Percentiles rank a stretch among this genome's conserved stretches.
Evolutionary conservation across 1,140 invertebrate genomes (phyloP).

Genomic region (Cyrtorhinus lividipennis): DNA sequence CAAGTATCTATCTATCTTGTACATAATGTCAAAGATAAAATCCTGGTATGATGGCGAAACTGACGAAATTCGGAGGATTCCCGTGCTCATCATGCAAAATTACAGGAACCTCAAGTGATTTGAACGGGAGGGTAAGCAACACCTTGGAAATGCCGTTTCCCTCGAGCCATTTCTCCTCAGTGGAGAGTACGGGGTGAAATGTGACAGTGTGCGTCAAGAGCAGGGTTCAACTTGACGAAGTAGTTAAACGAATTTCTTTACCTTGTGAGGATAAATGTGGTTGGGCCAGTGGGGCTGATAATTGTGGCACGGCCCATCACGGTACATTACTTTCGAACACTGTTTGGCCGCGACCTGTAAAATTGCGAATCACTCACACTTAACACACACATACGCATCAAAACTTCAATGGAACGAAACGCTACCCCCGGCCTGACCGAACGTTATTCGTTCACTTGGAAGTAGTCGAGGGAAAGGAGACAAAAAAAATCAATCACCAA

Average conservation of each 20-base stretch:
- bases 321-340: slow-evolving; percentile 13
- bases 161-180: neutral
- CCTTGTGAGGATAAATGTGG: slow-evolving; percentile 25
- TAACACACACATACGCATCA: neutral
- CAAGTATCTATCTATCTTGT: too few relatives aligned
- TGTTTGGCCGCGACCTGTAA: neutral
- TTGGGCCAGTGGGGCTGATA: slow-evolving; percentile 23
- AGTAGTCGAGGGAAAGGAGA: neutral
- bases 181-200: neutral
- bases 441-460: neutral
- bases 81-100: neutral
- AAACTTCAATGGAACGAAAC: too few relatives aligned
- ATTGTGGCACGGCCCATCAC: slow-evolving; percentile 20
- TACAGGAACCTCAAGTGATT: slow-evolving; percentile 13
- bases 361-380: neutral
- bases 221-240: neutral
- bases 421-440: neutral
- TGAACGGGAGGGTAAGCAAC: slow-evolving; percentile 1
- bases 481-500: slow-evolving; percentile 7
- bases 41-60: neutral
- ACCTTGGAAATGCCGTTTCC: neutral
- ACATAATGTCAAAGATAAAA: too few relatives aligned
- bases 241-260: too few relatives aligned
- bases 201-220: neutral
- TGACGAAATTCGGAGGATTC: neutral